Evolutionary conservation across 2,888 invertebrate species (phyloP).

Genomic region (Trisateles emortualis): DNA sequence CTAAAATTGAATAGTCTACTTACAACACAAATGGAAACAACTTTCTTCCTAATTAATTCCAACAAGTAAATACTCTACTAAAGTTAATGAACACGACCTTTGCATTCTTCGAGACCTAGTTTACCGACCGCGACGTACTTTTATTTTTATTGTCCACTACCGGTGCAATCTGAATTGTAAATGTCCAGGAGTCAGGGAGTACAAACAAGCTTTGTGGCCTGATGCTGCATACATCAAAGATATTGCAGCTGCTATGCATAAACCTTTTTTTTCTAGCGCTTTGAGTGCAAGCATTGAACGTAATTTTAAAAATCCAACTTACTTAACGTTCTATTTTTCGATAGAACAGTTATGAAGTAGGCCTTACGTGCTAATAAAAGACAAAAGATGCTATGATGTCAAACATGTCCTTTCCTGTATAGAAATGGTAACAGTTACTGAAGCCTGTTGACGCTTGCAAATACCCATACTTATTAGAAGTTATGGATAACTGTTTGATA

Average conservation of each 20-base stretch:
- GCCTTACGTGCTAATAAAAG: too few relatives aligned
- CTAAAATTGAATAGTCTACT: not conserved
- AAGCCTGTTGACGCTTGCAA: too few relatives aligned
- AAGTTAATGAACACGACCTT: slow-evolving; percentile 1
- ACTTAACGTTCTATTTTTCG: too few relatives aligned
- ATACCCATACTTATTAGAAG: too few relatives aligned
- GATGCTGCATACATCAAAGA: slow-evolving; percentile 34
- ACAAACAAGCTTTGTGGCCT: slow-evolving; percentile 54
- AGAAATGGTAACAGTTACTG: too few relatives aligned
- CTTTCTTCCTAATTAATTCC: not conserved
- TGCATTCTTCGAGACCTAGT: slow-evolving; percentile 35
- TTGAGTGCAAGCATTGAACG: not conserved
- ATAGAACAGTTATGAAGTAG: too few relatives aligned
- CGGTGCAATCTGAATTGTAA: slow-evolving; percentile 53
- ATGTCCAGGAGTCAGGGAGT: slow-evolving; percentile 15
- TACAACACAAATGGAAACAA: not conserved
- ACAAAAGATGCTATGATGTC: too few relatives aligned
- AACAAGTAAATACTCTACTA: not conserved
- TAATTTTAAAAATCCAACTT: too few relatives aligned
- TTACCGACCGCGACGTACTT: slow-evolving; percentile 26
- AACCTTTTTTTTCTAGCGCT: slow-evolving; percentile 29
- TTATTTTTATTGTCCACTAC: slow-evolving; percentile 41
- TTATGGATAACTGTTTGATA: too few relatives aligned
- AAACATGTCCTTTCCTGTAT: too few relatives aligned
- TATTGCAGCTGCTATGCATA: slow-evolving; percentile 50